Evolutionary conservation across 2,113 vertebrate species (phyloP).

Genomic region (Tonatia bakeri): DNA sequence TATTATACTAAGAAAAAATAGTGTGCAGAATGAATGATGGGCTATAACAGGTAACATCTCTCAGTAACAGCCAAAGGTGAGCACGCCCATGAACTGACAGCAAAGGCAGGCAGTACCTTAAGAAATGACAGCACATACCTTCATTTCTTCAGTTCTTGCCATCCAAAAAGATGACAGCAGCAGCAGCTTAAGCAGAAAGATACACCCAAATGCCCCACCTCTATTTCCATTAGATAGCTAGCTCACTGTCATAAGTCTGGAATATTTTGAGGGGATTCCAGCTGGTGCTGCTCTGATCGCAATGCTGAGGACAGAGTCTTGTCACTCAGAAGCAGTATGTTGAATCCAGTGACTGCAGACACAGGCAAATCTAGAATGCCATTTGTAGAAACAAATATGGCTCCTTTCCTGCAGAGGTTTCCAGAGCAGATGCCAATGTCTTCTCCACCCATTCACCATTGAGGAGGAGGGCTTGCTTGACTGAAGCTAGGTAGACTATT

Average conservation of each 20-base stretch:
- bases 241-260: neutral
- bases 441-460: neutral
- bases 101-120: neutral
- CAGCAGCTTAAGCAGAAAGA: neutral
- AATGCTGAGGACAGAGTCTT: neutral
- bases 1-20: neutral
- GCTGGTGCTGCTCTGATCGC: neutral
- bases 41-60: neutral
- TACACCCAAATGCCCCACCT: neutral
- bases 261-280: neutral
- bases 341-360: neutral
- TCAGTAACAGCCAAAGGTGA: slow-evolving; percentile 33
- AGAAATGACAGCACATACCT: slow-evolving; percentile 16
- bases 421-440: neutral
- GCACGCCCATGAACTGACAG: slow-evolving; percentile 10
- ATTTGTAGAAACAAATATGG: slow-evolving; percentile 12
- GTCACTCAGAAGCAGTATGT: neutral
- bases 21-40: neutral
- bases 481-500: neutral
- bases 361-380: neutral
- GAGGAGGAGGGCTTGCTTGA: neutral
- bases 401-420: neutral
- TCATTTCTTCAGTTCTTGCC: neutral
- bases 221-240: neutral
- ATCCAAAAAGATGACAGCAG: slow-evolving; percentile 17